phyloP scores from a whole-genome alignment of 2,113 vertebrate genomes.

The Nothobranchius furzeri region DNA sequence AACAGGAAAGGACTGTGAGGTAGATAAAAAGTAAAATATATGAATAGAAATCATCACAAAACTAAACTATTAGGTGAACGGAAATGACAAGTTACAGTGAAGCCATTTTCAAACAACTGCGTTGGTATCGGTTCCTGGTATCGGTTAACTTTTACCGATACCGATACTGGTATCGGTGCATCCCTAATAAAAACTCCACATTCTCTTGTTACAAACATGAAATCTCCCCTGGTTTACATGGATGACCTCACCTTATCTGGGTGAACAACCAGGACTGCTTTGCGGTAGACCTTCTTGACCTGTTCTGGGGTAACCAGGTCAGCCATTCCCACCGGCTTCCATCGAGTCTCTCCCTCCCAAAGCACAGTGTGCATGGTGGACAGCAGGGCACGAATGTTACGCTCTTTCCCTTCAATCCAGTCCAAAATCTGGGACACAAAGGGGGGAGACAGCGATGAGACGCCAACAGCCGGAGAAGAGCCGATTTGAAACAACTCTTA shows the following conservation, averaged over 20 bases:
- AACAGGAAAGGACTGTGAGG: too few species aligned
- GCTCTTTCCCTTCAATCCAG: conserved; percentile 99
- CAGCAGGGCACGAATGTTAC: conserved; percentile 94
- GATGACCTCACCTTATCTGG: conserved; percentile 91
- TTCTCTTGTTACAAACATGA: background rate
- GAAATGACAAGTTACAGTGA: too few species aligned
- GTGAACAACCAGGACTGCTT: conserved; percentile 95
- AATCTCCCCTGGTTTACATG: too few species aligned
- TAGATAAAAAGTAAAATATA: too few species aligned
- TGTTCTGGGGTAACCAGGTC: conserved; percentile 98
- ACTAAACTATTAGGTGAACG: too few species aligned
- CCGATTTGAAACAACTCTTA: background rate
- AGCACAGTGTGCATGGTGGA: conserved; percentile 98
- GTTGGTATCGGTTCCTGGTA: too few species aligned
- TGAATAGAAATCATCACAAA: too few species aligned
- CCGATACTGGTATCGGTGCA: too few species aligned
- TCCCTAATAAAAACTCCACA: background rate
- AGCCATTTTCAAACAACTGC: too few species aligned
- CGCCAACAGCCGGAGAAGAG: conserved; percentile 12
- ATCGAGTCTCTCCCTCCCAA: conserved; percentile 96
- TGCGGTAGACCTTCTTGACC: conserved; percentile 97
- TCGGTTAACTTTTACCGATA: too few species aligned
- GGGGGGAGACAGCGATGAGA: conserved; percentile 12
- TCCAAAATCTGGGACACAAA: conserved; percentile 86
- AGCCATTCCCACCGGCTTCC: conserved; percentile 97